Evolutionary conservation across 2,797 vertebrate genomes (phyloP).

Genomic region (Arrhamphus sclerolepis): DNA sequence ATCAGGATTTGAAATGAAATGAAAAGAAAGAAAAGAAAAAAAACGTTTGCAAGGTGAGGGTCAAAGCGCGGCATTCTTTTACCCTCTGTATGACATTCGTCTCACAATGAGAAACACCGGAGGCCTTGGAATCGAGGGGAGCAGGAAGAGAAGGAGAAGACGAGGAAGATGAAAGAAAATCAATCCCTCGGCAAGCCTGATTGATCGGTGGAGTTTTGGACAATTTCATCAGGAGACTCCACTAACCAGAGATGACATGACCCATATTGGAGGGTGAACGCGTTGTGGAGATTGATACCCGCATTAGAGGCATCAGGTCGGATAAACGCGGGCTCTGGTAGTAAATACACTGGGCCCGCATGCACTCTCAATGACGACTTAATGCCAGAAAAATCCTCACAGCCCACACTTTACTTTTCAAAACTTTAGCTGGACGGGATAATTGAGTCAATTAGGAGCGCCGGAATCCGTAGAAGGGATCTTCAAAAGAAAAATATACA

Average conservation of each 20-base stretch:
- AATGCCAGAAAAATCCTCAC: constrained; percentile 67
- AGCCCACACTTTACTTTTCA: constrained; percentile 72
- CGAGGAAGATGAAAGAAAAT: constrained; percentile 76
- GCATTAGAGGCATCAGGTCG: constrained; percentile 77
- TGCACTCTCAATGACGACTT: constrained; percentile 70
- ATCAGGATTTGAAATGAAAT: neutral
- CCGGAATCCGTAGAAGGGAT: constrained; percentile 68
- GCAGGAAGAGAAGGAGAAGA: constrained; percentile 69
- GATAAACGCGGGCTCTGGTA: constrained; percentile 71
- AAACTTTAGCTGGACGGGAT: constrained; percentile 69
- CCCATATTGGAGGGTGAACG: constrained; percentile 70
- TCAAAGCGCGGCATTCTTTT: constrained; percentile 49
- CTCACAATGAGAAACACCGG: constrained; percentile 64
- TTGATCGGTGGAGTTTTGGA: constrained; percentile 80
- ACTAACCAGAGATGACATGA: constrained; percentile 78
- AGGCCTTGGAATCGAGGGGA: constrained; percentile 57
- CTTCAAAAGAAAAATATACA: constrained; percentile 74
- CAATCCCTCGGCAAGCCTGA: constrained; percentile 71
- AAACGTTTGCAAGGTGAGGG: constrained; percentile 35
- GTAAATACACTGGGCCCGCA: constrained; percentile 63
- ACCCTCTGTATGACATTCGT: constrained; percentile 66
- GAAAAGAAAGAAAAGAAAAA: neutral
- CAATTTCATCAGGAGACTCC: constrained; percentile 79
- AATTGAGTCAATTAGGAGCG: constrained; percentile 77
- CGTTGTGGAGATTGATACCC: constrained; percentile 77